phyloP scores from a whole-genome alignment of 2,888 invertebrate genomes.

The Endomychus coccineus region DNA sequence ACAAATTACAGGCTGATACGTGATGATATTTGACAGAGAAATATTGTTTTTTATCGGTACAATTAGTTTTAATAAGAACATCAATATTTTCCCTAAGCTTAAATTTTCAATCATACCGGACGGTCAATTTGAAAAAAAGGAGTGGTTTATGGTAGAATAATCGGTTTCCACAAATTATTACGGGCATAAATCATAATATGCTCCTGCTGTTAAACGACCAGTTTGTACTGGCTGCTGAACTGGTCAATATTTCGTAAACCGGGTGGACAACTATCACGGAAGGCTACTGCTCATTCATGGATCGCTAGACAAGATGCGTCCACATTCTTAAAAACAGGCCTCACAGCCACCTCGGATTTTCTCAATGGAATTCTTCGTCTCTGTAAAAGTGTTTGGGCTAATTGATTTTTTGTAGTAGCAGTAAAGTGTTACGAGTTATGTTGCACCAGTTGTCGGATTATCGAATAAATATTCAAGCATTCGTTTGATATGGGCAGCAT shows the following conservation, averaged over 20 bases:
- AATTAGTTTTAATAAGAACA: no score
- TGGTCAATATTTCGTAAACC: conserved; percentile 35
- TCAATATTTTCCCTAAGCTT: no score
- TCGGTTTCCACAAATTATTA: conserved; percentile 35
- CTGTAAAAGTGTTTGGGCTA: conserved; percentile 18
- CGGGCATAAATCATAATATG: conserved; percentile 34
- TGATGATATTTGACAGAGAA: no score
- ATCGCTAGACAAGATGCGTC: conserved; percentile 24
- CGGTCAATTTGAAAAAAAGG: no score
- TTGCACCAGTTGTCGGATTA: conserved; percentile 9
- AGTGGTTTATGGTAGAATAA: no score
- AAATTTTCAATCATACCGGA: no score
- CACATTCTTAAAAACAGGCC: conserved; percentile 27
- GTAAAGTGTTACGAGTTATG: conserved; percentile 22
- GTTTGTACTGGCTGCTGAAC: conserved; percentile 37
- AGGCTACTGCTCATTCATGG: conserved; percentile 35
- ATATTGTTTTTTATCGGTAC: no score
- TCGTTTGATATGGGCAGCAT: no score
- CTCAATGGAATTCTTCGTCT: conserved; percentile 27
- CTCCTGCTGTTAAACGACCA: conserved; percentile 37
- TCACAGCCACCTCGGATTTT: conserved; percentile 16
- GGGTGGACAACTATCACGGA: conserved; percentile 32
- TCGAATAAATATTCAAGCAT: conserved; percentile 12
- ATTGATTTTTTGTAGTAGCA: conserved; percentile 28
- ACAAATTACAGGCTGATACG: no score